Conservation (phyloP, 1,140 invertebrate species). For the Pseudomyrmex pallidus region DNA sequence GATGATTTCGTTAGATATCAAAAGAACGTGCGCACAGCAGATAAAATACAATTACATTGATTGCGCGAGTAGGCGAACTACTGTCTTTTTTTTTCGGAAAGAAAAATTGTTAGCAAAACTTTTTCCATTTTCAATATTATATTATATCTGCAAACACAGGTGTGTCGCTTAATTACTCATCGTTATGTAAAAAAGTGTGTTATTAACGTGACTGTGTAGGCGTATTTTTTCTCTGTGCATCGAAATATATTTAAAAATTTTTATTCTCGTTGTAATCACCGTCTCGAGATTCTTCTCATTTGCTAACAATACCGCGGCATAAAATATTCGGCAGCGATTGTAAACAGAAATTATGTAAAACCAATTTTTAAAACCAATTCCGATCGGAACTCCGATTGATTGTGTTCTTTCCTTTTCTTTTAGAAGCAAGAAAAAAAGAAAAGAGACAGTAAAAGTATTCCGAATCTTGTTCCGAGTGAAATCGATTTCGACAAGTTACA, state of each 20-base stretch:
- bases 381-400: too few species aligned
- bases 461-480: too few species aligned
- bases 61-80: too few species aligned
- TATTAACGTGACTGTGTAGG: not conserved
- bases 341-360: not conserved
- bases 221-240: not conserved
- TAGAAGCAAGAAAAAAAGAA: too few species aligned
- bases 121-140: not conserved
- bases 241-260: not conserved
- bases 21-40: not conserved
- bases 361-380: too few species aligned
- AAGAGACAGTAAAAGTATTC: too few species aligned
- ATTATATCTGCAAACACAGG: not conserved
- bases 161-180: not conserved
- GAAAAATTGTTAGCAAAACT: not conserved
- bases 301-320: not conserved
- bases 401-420: too few species aligned
- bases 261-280: not conserved
- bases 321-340: not conserved
- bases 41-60: not conserved
- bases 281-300: not conserved
- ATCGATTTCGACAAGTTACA: too few species aligned
- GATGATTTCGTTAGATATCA: not conserved
- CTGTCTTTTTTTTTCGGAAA: not conserved
- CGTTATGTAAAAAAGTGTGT: not conserved